These are phyloP conservation scores for Notamacropus eugenii DNA, from an alignment of 2,797 vertebrate species.

Conservation along the genomic window DNA sequence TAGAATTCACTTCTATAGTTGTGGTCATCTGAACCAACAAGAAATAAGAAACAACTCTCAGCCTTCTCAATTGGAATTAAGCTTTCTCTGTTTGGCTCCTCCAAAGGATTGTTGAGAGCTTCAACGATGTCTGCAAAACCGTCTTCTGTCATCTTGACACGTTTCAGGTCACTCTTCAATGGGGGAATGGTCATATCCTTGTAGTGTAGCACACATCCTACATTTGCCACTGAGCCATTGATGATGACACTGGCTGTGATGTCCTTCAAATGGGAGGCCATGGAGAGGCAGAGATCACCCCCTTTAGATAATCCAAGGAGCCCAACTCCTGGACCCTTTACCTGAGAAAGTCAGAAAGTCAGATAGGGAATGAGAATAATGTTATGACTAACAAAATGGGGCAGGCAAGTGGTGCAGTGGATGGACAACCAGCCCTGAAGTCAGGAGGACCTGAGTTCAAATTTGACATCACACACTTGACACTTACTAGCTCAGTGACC, in stretches of 20 bases:
- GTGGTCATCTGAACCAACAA: constrained; percentile 89
- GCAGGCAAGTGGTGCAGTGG: too few relatives aligned
- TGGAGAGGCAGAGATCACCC: constrained; percentile 87
- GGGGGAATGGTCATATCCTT: constrained; percentile 85
- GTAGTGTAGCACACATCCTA: constrained; percentile 83
- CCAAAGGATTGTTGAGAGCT: constrained; percentile 83
- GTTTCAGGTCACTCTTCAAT: background rate
- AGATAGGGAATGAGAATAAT: background rate
- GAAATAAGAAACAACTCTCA: constrained; percentile 85
- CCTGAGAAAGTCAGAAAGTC: constrained; percentile 81
- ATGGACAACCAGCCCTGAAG: too few relatives aligned
- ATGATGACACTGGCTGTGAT: constrained; percentile 87
- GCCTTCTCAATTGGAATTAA: constrained; percentile 89
- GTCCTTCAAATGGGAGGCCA: constrained; percentile 90
- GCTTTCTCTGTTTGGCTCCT: constrained; percentile 82
- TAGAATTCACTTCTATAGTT: constrained; percentile 91
- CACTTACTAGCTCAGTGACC: too few relatives aligned
- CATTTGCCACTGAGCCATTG: constrained; percentile 85
- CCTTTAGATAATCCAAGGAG: constrained; percentile 91
- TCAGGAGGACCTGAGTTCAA: too few relatives aligned
- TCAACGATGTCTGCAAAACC: constrained; percentile 86
- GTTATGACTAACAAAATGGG: background rate
- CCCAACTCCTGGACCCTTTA: constrained; percentile 90
- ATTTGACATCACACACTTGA: too few relatives aligned
- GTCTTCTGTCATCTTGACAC: constrained; percentile 69